Evolutionary conservation across 2,888 invertebrate genomes (phyloP).

Genomic region (Osmoderma eremita): DNA sequence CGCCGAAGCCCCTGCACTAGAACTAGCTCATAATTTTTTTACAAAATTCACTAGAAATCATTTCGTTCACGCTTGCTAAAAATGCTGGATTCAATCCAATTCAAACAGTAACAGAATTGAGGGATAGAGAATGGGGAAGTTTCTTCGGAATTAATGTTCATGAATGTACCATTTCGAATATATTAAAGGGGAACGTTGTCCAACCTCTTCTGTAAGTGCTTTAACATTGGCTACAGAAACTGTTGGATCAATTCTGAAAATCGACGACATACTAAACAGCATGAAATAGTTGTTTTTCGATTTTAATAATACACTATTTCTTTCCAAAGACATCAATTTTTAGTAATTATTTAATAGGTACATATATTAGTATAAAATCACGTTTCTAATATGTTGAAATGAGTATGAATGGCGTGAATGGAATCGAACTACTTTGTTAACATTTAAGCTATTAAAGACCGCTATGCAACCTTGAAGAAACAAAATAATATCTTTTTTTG

Average conservation of each 20-base stretch:
- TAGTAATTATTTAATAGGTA: too few species aligned
- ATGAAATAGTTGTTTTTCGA: constrained; percentile 7
- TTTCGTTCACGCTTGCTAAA: constrained; percentile 91
- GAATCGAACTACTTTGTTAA: too few species aligned
- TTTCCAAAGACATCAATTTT: too few species aligned
- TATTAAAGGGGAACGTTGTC: constrained; percentile 95
- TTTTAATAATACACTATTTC: too few species aligned
- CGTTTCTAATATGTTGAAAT: too few species aligned
- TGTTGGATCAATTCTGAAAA: constrained; percentile 96
- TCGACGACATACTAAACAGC: constrained; percentile 94
- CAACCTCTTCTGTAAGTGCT: constrained; percentile 94
- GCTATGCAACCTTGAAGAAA: too few species aligned
- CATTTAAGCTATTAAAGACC: too few species aligned
- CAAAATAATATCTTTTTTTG: too few species aligned
- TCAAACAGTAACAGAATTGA: constrained; percentile 92
- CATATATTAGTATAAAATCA: too few species aligned
- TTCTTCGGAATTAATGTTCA: constrained; percentile 95
- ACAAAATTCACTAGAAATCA: constrained; percentile 95
- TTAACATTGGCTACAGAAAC: constrained; percentile 96
- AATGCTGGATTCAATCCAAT: constrained; percentile 73
- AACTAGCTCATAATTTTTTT: constrained; percentile 88
- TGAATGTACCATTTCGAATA: constrained; percentile 95
- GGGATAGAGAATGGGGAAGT: constrained; percentile 85
- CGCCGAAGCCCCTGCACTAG: constrained; percentile 98
- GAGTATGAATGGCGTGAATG: too few species aligned